Percentiles rank a stretch among this genome's conserved stretches.
These are phyloP conservation scores for Halcyon malimbica DNA, from an alignment of 2,113 vertebrate genomes.

Conservation along the genomic window DNA sequence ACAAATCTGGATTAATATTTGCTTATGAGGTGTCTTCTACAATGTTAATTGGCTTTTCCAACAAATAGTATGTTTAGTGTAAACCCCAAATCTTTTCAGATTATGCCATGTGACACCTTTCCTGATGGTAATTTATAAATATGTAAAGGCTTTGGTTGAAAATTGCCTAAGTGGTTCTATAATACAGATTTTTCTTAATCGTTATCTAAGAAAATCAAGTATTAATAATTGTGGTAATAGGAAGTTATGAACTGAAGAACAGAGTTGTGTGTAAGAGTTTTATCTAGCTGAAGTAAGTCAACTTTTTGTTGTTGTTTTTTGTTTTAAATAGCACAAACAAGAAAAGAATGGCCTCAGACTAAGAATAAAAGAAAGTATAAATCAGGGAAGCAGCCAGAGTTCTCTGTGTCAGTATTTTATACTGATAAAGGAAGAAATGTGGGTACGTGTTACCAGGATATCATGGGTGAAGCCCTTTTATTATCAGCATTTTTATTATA, in stretches of 20 bases:
- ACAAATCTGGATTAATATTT: background rate
- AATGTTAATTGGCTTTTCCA: background rate
- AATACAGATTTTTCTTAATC: background rate
- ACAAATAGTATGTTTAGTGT: background rate
- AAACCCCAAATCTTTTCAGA: background rate
- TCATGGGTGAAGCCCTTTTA: background rate
- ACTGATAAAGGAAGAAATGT: slow-evolving; percentile 69
- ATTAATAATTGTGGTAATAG: background rate
- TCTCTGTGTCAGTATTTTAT: slow-evolving; percentile 71
- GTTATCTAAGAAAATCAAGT: background rate
- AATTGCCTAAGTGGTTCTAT: background rate
- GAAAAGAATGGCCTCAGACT: slow-evolving; percentile 1
- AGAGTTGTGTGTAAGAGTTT: background rate
- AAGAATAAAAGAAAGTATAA: slow-evolving; percentile 38
- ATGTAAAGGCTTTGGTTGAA: background rate
- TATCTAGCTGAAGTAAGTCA: background rate
- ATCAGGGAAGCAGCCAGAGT: slow-evolving; percentile 2
- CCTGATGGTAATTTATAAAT: background rate
- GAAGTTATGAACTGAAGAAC: background rate
- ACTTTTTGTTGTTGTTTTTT: background rate
- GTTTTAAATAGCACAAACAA: slow-evolving; percentile 28
- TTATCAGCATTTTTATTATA: background rate
- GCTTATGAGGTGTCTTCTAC: background rate
- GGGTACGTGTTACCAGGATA: slow-evolving; percentile 62
- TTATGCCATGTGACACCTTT: background rate